These are phyloP conservation scores for Holcopasites calliopsidis DNA, from an alignment of 1,140 invertebrate species.

Conservation along the genomic window DNA sequence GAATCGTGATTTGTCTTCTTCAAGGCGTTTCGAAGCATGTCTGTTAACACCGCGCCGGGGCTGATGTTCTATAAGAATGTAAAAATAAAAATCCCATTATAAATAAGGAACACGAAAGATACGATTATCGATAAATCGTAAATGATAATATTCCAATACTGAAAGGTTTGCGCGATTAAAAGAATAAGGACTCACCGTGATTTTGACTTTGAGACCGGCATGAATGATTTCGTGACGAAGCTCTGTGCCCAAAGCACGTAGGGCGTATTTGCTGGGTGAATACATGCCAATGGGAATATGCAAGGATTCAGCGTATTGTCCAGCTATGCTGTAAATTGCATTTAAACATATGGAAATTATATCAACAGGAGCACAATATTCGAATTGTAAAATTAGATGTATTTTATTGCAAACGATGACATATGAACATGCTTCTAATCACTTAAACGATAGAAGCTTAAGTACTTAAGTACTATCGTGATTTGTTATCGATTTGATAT, in stretches of 20 bases:
- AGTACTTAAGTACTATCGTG: too few species aligned
- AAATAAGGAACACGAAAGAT: not conserved
- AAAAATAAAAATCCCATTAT: not conserved
- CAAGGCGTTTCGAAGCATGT: constrained; percentile 71
- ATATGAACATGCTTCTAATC: too few species aligned
- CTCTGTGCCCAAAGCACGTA: not conserved
- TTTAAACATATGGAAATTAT: not conserved
- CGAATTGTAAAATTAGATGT: not conserved
- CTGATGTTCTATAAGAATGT: constrained; percentile 25
- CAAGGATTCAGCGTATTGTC: not conserved
- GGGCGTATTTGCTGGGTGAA: not conserved
- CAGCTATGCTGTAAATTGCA: not conserved
- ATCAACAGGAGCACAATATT: not conserved
- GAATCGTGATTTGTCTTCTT: not conserved
- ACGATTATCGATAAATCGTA: not conserved
- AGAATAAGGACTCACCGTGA: not conserved
- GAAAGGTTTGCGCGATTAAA: too few species aligned
- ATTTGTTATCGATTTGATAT: too few species aligned
- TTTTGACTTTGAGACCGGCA: not conserved
- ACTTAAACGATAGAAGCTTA: too few species aligned
- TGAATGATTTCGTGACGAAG: not conserved
- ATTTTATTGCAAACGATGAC: not conserved
- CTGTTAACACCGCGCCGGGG: constrained; percentile 72
- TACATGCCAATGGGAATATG: not conserved
- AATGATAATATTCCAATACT: too few species aligned